Evolutionary conservation across 2,113 vertebrate genomes (phyloP).

Genomic region (Cyanoramphus novaezelandiae): DNA sequence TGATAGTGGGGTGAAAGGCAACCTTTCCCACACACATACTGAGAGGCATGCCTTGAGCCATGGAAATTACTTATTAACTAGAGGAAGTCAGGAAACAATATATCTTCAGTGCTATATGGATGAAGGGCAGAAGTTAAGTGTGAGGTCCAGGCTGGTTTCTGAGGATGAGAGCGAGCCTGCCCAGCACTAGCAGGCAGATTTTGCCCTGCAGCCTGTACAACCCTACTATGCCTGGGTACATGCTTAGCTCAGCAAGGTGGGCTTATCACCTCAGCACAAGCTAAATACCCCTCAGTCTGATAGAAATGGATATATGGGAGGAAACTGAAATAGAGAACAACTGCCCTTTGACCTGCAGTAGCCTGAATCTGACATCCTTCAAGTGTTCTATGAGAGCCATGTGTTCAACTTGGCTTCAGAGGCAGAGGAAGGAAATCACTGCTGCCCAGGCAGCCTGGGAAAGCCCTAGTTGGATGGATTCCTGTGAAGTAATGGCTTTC

Average conservation of each 20-base stretch:
- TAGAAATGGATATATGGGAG: not conserved
- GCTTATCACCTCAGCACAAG: not conserved
- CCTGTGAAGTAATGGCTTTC: not conserved
- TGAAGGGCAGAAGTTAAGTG: fast-evolving
- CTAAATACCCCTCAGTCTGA: not conserved
- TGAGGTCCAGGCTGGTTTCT: not conserved
- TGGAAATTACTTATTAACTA: not conserved
- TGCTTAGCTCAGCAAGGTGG: not conserved
- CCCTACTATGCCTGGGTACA: not conserved
- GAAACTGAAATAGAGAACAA: not conserved
- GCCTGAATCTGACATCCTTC: not conserved
- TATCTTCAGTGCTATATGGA: fast-evolving
- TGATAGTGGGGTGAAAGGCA: not conserved
- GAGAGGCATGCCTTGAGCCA: not conserved
- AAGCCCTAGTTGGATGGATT: not conserved
- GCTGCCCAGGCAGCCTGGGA: not conserved
- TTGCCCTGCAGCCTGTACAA: not conserved
- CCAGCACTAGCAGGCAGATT: not conserved
- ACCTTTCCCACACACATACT: fast-evolving
- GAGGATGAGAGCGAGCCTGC: not conserved
- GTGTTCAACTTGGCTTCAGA: not conserved
- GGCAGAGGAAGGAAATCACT: not conserved
- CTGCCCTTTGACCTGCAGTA: fast-evolving
- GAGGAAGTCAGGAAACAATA: not conserved
- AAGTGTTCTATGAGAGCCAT: not conserved